phyloP scores from a whole-genome alignment of 2,797 vertebrate species.

The Erpetoichthys calabaricus region DNA sequence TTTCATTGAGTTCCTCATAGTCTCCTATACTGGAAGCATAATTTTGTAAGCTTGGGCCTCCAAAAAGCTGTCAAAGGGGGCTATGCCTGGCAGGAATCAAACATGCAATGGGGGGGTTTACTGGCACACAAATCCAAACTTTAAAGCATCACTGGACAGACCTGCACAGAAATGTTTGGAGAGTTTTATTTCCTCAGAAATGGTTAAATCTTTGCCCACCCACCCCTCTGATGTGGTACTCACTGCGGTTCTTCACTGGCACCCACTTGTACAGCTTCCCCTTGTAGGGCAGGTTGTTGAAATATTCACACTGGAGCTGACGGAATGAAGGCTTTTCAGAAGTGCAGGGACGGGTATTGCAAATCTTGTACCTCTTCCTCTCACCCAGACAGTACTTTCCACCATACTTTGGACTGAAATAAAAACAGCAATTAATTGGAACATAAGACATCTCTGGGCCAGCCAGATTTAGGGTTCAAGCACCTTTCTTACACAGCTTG shows the following conservation, averaged over 20 bases:
- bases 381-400: constrained; percentile 84
- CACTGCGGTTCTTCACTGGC: constrained; percentile 65
- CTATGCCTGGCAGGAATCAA: no score
- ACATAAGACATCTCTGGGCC: rapidly evolving
- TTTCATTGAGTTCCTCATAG: background rate
- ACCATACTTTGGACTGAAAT: constrained; percentile 60
- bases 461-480: background rate
- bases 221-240: constrained; percentile 22
- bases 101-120: no score
- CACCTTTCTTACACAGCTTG: no score
- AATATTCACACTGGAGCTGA: constrained; percentile 72
- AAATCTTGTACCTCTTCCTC: constrained; percentile 62
- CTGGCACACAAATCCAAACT: no score
- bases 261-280: constrained; percentile 78
- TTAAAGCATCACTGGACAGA: no score
- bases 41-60: no score
- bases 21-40: no score
- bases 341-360: constrained; percentile 52
- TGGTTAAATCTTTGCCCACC: no score
- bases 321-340: constrained; percentile 59
- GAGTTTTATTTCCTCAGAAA: no score
- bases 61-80: no score
- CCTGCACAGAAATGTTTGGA: no score
- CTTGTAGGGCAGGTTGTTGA: constrained; percentile 70
- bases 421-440: rapidly evolving